phyloP scores from a whole-genome alignment of 2,113 vertebrate genomes.

The mouse (Mus musculus) region DNA sequence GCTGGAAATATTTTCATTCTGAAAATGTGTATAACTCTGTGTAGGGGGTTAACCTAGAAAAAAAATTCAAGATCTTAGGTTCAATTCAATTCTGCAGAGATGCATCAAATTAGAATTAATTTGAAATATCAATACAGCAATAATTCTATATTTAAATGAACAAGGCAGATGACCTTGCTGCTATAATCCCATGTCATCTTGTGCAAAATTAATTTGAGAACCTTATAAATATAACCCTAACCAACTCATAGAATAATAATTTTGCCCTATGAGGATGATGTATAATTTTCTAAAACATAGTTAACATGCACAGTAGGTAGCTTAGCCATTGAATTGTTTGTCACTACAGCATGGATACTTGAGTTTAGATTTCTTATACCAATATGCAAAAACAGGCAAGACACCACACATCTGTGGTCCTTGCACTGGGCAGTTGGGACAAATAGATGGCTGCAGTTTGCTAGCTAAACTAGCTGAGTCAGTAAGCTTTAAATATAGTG shows the following conservation, averaged over 20 bases:
- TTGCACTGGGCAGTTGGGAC: not conserved
- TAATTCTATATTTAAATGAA: not conserved
- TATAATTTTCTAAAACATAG: not conserved
- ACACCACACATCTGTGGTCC: too few species aligned
- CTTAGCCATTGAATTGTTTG: not conserved
- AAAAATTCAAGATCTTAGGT: not conserved
- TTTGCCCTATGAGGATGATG: not conserved
- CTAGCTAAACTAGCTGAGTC: not conserved
- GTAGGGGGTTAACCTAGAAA: not conserved
- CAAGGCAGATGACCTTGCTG: not conserved
- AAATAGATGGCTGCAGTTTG: not conserved
- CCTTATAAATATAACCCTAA: not conserved
- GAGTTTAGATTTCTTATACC: not conserved
- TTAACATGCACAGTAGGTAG: too few species aligned
- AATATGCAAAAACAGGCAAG: not conserved
- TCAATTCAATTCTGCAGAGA: not conserved
- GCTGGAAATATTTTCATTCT: constrained; percentile 3
- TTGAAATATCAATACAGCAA: not conserved
- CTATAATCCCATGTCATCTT: not conserved
- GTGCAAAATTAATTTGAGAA: not conserved
- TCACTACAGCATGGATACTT: too few species aligned
- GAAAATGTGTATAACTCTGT: too few species aligned
- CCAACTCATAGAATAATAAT: not conserved
- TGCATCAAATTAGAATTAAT: not conserved
- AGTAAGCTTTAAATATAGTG: not conserved